Percentiles rank a stretch among this genome's conserved stretches.
These are phyloP conservation scores for Cephalopachus bancanus DNA, from an alignment of 2,797 vertebrate species.

Conservation along the genomic window DNA sequence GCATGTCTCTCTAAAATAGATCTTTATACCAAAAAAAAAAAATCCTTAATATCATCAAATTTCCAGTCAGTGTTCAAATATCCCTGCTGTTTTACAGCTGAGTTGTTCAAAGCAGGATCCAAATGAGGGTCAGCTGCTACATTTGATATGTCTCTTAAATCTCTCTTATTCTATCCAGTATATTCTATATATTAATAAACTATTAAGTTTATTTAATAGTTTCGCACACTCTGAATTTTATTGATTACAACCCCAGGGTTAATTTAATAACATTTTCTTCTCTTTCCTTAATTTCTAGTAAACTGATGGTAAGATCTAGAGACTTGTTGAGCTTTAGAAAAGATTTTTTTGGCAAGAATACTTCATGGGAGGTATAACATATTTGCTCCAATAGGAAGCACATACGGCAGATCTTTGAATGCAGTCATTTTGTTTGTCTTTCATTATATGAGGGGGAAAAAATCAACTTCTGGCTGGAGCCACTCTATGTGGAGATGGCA, in stretches of 20 bases:
- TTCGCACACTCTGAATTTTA: constrained; percentile 20
- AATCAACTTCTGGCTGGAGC: not conserved
- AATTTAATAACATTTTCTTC: constrained; percentile 2
- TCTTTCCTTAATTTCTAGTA: not conserved
- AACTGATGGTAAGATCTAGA: constrained; percentile 8
- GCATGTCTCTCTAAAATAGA: constrained; percentile 18
- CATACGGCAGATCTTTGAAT: not conserved
- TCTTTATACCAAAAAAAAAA: not conserved
- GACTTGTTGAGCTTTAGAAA: not conserved
- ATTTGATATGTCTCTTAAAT: not conserved
- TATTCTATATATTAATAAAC: too few relatives aligned
- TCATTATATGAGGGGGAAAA: not conserved
- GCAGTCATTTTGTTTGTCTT: not conserved
- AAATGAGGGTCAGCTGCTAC: not conserved
- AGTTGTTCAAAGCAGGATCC: constrained; percentile 14
- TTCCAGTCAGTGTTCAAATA: not conserved
- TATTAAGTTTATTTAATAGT: not conserved
- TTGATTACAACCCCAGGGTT: not conserved
- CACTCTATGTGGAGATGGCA: not conserved
- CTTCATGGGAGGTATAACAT: not conserved
- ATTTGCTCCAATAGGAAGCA: not conserved
- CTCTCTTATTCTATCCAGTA: not conserved
- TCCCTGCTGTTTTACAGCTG: not conserved
- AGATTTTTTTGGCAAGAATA: not conserved
- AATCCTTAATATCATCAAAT: not conserved